Evolutionary conservation across 2,888 invertebrate genomes (phyloP).

Genomic region (Coenonympha glycerion): DNA sequence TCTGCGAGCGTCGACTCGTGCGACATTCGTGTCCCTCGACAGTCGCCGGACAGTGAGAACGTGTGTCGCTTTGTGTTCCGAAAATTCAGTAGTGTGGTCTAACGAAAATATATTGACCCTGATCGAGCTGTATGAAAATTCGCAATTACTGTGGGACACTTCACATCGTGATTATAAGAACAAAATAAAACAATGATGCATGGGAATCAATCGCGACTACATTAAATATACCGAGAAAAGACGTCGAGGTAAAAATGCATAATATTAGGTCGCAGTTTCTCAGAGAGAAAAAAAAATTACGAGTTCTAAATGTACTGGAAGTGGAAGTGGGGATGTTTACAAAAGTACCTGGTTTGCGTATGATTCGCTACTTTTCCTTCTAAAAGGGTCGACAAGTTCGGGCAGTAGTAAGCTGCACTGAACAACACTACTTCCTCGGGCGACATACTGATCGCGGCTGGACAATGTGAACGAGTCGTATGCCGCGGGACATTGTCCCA

Average conservation of each 20-base stretch:
- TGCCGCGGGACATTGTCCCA: too few relatives aligned
- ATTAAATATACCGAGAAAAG: slow-evolving; percentile 10
- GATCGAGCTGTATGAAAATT: slow-evolving; percentile 20
- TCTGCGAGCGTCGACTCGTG: too few relatives aligned
- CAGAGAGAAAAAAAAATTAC: background rate
- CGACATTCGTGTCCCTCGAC: too few relatives aligned
- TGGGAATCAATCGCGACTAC: slow-evolving; percentile 1
- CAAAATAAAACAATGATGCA: slow-evolving; percentile 1
- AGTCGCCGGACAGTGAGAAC: too few relatives aligned
- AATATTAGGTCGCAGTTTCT: background rate
- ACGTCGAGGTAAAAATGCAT: slow-evolving; percentile 9
- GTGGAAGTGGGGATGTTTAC: background rate
- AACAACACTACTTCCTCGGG: too few relatives aligned
- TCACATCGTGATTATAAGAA: slow-evolving; percentile 23
- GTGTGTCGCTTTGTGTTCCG: slow-evolving; percentile 12
- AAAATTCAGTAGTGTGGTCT: slow-evolving; percentile 11
- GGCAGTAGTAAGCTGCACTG: too few relatives aligned
- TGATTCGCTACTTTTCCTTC: too few relatives aligned
- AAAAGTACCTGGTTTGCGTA: background rate
- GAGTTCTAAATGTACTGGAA: background rate
- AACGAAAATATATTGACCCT: slow-evolving; percentile 1
- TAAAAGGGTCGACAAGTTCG: too few relatives aligned
- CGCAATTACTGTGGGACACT: slow-evolving; percentile 22
- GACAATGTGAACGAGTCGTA: too few relatives aligned
- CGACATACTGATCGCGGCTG: too few relatives aligned